Percentiles rank a stretch among this genome's conserved stretches.
phyloP scores from a whole-genome alignment of 2,797 vertebrate genomes.

The Phoxinus dragarum region DNA sequence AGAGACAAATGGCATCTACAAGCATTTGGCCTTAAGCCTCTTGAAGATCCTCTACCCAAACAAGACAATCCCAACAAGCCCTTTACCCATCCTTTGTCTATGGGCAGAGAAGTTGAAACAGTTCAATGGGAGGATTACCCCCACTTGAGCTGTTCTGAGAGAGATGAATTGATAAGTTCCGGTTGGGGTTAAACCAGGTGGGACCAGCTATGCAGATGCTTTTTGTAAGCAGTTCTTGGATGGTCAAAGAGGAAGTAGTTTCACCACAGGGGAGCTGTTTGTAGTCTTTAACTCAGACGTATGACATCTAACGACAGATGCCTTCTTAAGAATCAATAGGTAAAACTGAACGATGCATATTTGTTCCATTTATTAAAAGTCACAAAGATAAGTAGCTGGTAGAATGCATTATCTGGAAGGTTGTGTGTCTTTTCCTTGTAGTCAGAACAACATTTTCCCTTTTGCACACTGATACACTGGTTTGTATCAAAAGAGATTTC shows the following conservation, averaged over 20 bases:
- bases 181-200: constrained; percentile 84
- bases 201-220: constrained; percentile 71
- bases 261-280: constrained; percentile 58
- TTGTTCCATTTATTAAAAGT: neutral
- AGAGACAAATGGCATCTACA: constrained; percentile 81
- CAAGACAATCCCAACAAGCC: constrained; percentile 84
- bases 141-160: constrained; percentile 86
- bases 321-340: neutral
- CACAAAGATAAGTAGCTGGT: constrained; percentile 14
- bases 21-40: constrained; percentile 84
- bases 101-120: constrained; percentile 84
- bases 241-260: constrained; percentile 77
- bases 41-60: constrained; percentile 89
- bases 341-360: neutral
- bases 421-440: constrained; percentile 18
- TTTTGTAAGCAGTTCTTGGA: constrained; percentile 80
- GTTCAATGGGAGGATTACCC: constrained; percentile 91
- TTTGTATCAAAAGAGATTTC: constrained; percentile 59
- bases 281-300: constrained; percentile 18
- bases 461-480: constrained; percentile 45
- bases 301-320: constrained; percentile 2
- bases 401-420: constrained; percentile 11
- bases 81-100: constrained; percentile 87
- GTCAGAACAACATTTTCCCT: constrained; percentile 47
- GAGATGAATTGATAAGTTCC: constrained; percentile 95